Evolutionary conservation across 1,140 invertebrate species (phyloP).

Genomic region (Aphelenchoides fujianensis): DNA sequence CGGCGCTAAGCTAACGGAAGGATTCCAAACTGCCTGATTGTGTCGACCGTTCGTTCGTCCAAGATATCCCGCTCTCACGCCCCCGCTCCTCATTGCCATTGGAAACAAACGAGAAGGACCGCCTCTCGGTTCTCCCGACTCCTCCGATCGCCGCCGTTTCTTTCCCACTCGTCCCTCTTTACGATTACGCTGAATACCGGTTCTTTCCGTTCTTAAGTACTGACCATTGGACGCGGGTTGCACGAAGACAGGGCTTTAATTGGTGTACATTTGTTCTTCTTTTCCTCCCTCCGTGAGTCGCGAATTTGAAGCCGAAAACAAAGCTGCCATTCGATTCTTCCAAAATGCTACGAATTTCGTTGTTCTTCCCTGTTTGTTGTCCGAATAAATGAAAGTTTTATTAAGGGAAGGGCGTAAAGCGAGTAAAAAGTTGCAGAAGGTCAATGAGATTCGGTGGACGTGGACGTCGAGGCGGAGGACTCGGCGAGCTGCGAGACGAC

Average conservation of each 20-base stretch:
- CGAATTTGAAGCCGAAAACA: not conserved
- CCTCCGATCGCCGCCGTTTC: not conserved
- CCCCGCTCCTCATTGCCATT: too few species aligned
- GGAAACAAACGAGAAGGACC: too few species aligned
- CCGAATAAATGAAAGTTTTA: not conserved
- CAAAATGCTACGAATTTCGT: not conserved
- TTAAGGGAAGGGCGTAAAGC: too few species aligned
- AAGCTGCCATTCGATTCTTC: not conserved
- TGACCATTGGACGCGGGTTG: not conserved
- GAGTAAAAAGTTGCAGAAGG: not conserved
- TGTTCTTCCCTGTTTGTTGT: not conserved
- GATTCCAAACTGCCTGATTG: too few species aligned
- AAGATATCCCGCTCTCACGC: too few species aligned
- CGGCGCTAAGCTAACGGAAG: too few species aligned
- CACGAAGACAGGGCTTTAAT: slow-evolving; percentile 1
- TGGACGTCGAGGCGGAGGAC: not conserved
- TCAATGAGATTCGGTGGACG: not conserved
- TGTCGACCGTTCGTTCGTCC: too few species aligned
- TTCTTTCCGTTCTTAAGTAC: not conserved
- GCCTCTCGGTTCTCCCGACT: too few species aligned
- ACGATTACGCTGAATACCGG: not conserved
- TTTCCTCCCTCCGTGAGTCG: too few species aligned
- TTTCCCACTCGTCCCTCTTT: not conserved
- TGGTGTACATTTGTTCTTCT: not conserved
- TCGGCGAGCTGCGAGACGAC: not conserved